Base-by-base conservation (phyloP, 2,797 vertebrate genomes). In the Acrossocheilus wenchowensis region DNA sequence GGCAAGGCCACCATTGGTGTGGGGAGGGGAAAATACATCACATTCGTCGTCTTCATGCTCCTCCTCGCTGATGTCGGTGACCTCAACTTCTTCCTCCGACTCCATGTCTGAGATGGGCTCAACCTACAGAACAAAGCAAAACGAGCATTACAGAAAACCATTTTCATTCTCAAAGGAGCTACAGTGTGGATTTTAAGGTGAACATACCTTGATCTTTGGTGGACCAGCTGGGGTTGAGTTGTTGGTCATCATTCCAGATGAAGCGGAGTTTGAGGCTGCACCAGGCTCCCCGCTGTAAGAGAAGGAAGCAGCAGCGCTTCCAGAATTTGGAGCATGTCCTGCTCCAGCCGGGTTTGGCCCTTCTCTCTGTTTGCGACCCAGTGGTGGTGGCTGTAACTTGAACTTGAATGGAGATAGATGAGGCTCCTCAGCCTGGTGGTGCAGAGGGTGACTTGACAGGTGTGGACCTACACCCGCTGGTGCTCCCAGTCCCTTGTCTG, bases 341-440 rank as follows among this genome's bases (percentile, higher is more conserved):
- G 50, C 39, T 26, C 83, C 80, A 17, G 78, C 41, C 15, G 81
- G 4, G 26, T 50, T 74, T 85, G 91, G 90, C 89, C 93, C 92
- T 0, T 97, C 96, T 30, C 96, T 93, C 90, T 97, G 96, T 62
- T 97, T 97, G 72, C 96, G 96, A 12, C 97, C 97, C 2, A 97
- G 94, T 0, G 97, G 97, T 0, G 97, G 97, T 0, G 97, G 97
- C 93, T 98, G 97, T 86, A 98, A 95, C 93, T 98, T 98, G 93
- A 98, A 98, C 91, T 98, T 97, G 94, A 97, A 98, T 0, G 96
- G 95, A 8, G 94, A 95, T 1, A 93, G 91, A 45, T 95, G 94
- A 83, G 90, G 92, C 64, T 92, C 91, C 62, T 92, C 90, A 64
- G 92, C 88, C 5, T 93, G 94, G 81, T 83, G 94, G 69, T 95